Evolutionary conservation across 1,140 invertebrate species (phyloP).

Genomic region (Parapsyche elsis): DNA sequence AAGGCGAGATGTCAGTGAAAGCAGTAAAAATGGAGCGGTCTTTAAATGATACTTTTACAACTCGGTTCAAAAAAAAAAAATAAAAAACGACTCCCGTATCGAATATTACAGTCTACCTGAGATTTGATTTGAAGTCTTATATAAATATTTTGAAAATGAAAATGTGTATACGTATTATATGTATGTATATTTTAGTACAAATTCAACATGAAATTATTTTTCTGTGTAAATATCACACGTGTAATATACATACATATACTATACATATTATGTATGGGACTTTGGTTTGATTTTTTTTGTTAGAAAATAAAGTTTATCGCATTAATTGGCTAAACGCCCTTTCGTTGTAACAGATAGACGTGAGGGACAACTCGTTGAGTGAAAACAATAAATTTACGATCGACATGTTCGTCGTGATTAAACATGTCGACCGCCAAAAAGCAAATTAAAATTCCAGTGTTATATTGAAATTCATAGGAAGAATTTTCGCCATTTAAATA

Average conservation of each 20-base stretch:
- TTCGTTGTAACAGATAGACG: conserved; percentile 17
- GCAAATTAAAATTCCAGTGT: no score
- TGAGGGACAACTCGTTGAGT: conserved; percentile 15
- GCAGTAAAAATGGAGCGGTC: conserved; percentile 29
- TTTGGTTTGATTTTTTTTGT: not conserved
- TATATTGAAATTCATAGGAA: no score
- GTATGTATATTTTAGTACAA: not conserved
- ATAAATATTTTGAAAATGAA: not conserved
- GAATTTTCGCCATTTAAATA: no score
- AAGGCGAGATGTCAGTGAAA: conserved; percentile 20
- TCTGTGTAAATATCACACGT: no score
- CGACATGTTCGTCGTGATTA: not conserved
- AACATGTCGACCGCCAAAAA: not conserved
- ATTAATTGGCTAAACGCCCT: conserved; percentile 28
- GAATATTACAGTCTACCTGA: not conserved
- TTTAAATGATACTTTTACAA: conserved; percentile 36
- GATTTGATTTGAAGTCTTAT: not conserved
- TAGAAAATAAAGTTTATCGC: not conserved
- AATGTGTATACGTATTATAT: not conserved
- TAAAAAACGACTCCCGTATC: not conserved
- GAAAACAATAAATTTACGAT: conserved; percentile 30
- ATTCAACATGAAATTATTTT: not conserved
- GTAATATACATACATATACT: not conserved
- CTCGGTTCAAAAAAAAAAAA: conserved; percentile 23
- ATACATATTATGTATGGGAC: no score